Base-by-base conservation (phyloP, 2,113 vertebrate species). In the Hemichromis elongatus region DNA sequence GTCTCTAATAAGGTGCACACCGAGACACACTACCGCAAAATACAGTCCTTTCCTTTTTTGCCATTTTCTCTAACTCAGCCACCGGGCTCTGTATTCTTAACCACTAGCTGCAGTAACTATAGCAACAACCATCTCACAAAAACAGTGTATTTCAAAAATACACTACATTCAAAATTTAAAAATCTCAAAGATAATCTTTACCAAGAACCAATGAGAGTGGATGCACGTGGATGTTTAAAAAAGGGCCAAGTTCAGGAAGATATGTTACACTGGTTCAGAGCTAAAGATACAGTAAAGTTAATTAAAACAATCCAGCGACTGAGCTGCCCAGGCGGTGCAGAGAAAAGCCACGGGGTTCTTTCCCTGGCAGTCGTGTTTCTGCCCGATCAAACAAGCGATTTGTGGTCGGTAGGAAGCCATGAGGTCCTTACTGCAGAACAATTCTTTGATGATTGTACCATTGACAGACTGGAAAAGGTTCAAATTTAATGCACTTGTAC, bases 121-220 rank as follows among this genome's bases (percentile, higher is more conserved):
- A 35, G 85, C 57, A 93, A 91, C 85, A 86, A 56, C 68, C 42
- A 63, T 52, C 7, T 59, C 14, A 37, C 9, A 70, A 52, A 79
- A 33, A n/a, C 33, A 21, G 37, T 13, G 21, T 40, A 52, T 40
- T 57, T 14, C 13, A 52, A 9, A 7, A 56, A 21, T 21, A 16
- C 3, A 10, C 52, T 82, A 54, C 56, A 6, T 21, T 70, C 50
- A 35, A 56, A 79, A 24, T 18, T 7, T 37, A 28, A 30, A 33
- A 30, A 9, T 75, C 18, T 33, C 47, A 75, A 75, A 75, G 26
- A 52, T 75, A 26, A 75, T n/a, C 16, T 75, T 26, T 50, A 50
- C 8, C 21, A 47, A 7, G 11, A 13, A 11, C 9, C 26, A 61
- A 6, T 59, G 77, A 42, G 9, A 56, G 35, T 7, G 9, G 19